Evolutionary conservation across 2,797 vertebrate genomes (phyloP), one percentile per base, ranked within the genome.

Genomic region (Pantherophis vulpinus): DNA sequence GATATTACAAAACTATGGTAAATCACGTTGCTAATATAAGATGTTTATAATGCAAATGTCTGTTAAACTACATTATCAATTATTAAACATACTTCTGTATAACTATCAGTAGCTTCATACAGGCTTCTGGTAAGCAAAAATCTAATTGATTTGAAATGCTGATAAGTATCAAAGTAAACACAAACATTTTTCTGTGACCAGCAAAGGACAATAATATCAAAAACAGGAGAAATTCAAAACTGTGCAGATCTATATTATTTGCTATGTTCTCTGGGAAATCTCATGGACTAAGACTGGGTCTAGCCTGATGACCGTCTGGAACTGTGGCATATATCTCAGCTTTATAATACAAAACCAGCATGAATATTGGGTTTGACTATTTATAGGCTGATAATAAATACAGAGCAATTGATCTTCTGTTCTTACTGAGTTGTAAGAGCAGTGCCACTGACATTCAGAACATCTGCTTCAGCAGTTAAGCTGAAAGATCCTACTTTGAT

Each of bases 71-170:
- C 20, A 7, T 37, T 66, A 88, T 88, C 32, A 88, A 74, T 92
- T 92, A 92, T 88, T 88, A 56, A 88, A 55, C 91, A 74, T 86
- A 58, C 27, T 54, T 88, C 60, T 88, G 51, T 23, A 92, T 92
- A 92, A 58, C 87, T 58, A 63, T 88, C 1, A 10, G 51, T 88
- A n/a, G 51, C 83, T 58, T 70, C 51, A 56, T 29, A 87, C 18
- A 56, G 14, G 54, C n/a, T 58, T 74, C 54, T 59, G 86, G 86
- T 29, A 37, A 74, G 54, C 61, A 88, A 47, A 18, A 42, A 23
- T 37, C 61, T 74, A 54, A 92, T 58, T 66, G 37, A 47, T 47
- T 79, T 79, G 74, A 79, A 83, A 83, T 83, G 7, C 79, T 55
- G 83, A n/a, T 54, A 32, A 91, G 47, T 12, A 55, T 29, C 61